A percentile compares a stretch with the other conserved stretches of the same genome.
Evolutionary conservation across 2,797 vertebrate genomes (phyloP).

Genomic region (Neosalanx taihuensis): DNA sequence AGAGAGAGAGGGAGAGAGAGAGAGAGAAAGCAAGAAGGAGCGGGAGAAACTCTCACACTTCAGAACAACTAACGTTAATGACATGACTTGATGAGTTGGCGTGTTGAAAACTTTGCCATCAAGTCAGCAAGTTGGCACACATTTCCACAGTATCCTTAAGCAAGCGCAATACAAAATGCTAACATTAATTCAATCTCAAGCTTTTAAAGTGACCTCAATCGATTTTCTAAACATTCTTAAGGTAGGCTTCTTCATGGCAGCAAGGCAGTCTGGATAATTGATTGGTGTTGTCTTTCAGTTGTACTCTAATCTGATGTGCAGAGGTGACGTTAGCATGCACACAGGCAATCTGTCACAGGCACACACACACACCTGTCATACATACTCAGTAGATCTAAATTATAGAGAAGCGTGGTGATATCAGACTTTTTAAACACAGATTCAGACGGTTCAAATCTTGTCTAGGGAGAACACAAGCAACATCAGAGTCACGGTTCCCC

Average conservation of each 20-base stretch:
- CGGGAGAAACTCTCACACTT: background rate
- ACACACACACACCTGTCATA: background rate
- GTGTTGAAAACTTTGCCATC: background rate
- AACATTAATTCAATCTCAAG: background rate
- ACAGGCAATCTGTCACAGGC: background rate
- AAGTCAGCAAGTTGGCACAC: background rate
- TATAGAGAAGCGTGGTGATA: constrained; percentile 57
- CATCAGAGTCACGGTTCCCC: constrained; percentile 24
- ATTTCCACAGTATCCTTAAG: background rate
- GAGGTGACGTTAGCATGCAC: too few species aligned
- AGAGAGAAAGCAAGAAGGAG: background rate
- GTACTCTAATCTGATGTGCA: too few species aligned
- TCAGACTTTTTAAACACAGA: constrained; percentile 59
- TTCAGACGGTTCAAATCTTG: constrained; percentile 17
- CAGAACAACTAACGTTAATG: background rate
- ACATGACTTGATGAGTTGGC: background rate
- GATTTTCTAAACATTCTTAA: background rate
- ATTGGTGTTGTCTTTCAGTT: too few species aligned
- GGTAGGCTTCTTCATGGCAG: too few species aligned
- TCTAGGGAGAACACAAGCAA: constrained; percentile 38
- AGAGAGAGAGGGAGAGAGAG: background rate
- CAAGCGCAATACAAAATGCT: background rate
- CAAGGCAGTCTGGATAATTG: too few species aligned
- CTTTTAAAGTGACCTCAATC: background rate
- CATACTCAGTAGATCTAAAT: constrained; percentile 38